Percentiles rank a stretch among this genome's conserved stretches.
These are phyloP conservation scores for Dryobota labecula DNA, from an alignment of 2,888 invertebrate genomes.

Conservation along the genomic window DNA sequence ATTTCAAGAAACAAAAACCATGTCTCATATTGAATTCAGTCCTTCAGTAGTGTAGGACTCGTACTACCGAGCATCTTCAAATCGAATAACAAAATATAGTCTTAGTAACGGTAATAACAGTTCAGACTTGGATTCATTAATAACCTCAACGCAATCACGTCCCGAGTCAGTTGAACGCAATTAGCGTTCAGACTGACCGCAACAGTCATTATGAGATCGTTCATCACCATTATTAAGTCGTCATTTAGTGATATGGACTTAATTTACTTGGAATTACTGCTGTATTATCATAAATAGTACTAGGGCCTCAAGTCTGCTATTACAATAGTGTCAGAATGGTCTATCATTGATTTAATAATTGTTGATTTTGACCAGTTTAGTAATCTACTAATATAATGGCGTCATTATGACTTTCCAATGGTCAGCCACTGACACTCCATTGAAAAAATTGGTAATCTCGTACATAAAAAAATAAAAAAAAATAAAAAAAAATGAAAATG, in stretches of 20 bases:
- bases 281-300: background rate
- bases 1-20: background rate
- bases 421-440: no score
- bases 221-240: conserved; percentile 12
- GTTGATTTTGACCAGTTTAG: no score
- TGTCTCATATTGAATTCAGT: background rate
- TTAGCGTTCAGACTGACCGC: conserved; percentile 15
- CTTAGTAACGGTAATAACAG: conserved; percentile 3
- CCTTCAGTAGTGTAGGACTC: background rate
- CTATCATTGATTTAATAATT: no score
- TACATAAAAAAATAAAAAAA: no score
- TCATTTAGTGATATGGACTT: conserved; percentile 1
- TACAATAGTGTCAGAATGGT: no score
- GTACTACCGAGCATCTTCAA: background rate
- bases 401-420: no score
- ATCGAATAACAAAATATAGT: conserved; percentile 22
- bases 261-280: background rate
- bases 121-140: conserved; percentile 37
- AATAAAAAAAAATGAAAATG: no score
- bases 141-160: conserved; percentile 28
- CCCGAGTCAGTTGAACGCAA: no score
- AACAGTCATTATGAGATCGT: conserved; percentile 14
- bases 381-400: no score
- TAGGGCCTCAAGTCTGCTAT: no score
- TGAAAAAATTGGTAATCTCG: no score